Conservation (phyloP, 2,888 invertebrate species). For the Cremastinae sp. region DNA sequence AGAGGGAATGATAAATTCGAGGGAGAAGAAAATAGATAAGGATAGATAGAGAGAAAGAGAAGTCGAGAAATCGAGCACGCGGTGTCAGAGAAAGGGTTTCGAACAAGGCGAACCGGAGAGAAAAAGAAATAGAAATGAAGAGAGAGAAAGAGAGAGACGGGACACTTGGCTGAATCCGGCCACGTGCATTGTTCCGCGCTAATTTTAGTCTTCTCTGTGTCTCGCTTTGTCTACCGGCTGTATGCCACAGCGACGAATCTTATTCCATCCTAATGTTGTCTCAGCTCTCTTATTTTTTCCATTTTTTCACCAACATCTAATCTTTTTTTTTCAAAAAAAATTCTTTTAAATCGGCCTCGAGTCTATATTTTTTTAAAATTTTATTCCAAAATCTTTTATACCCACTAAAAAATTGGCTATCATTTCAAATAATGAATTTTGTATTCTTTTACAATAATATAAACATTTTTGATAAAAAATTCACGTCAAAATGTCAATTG, state of each 20-base stretch:
- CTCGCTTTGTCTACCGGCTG: constrained; percentile 75
- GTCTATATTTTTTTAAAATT: too few relatives aligned
- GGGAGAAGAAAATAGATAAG: constrained; percentile 36
- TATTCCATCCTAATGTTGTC: constrained; percentile 61
- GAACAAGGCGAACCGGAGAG: constrained; percentile 57
- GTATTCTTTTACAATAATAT: too few relatives aligned
- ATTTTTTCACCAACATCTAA: constrained; percentile 3
- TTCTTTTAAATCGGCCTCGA: too few relatives aligned
- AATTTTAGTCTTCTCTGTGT: constrained; percentile 76
- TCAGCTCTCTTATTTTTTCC: constrained; percentile 23
- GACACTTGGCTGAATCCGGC: constrained; percentile 74
- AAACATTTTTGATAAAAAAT: too few relatives aligned
- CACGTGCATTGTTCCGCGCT: constrained; percentile 79
- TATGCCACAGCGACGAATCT: constrained; percentile 61
- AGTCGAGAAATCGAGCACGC: constrained; percentile 61
- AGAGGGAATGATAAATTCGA: constrained; percentile 22
- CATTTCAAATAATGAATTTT: too few relatives aligned
- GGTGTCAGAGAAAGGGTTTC: constrained; percentile 62
- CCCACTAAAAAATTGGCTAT: too few relatives aligned
- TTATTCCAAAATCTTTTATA: too few relatives aligned
- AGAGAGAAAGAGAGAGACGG: constrained; percentile 53
- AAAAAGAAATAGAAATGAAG: constrained; percentile 54
- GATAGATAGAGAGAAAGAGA: constrained; percentile 54
- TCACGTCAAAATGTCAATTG: too few relatives aligned
- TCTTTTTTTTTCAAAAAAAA: background rate